phyloP scores from a whole-genome alignment of 1,140 invertebrate species.

The Diabrotica virgifera region DNA sequence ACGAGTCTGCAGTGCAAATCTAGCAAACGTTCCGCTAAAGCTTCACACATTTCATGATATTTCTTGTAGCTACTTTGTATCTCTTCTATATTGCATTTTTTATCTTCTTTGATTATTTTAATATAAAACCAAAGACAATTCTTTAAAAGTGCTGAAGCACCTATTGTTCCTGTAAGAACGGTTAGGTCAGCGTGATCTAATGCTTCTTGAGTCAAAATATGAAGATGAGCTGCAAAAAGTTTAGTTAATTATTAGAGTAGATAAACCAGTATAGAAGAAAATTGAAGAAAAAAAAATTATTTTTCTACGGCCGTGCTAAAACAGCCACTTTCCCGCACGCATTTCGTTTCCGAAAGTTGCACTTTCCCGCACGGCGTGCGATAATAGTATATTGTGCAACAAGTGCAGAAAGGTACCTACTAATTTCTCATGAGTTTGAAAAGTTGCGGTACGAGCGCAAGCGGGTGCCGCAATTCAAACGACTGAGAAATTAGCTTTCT shows the following conservation, averaged over 20 bases:
- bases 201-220: conserved; percentile 73
- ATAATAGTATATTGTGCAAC: no score
- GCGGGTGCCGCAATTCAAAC: no score
- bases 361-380: no score
- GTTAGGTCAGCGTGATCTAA: conserved; percentile 76
- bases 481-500: no score
- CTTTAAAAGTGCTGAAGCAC: conserved; percentile 71
- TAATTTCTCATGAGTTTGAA: no score
- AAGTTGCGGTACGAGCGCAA: no score
- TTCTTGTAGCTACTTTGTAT: conserved; percentile 60
- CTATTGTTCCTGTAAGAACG: conserved; percentile 72
- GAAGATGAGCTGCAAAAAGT: conserved; percentile 62
- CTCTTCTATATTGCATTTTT: conserved; percentile 43
- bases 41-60: conserved; percentile 76
- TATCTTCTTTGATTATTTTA: conserved; percentile 54
- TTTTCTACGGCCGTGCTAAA: no score
- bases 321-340: no score
- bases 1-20: conserved; percentile 73
- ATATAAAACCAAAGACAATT: conserved; percentile 74
- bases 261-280: no score
- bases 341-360: no score
- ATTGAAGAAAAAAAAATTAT: no score
- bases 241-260: background rate
- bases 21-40: conserved; percentile 71
- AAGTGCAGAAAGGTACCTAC: no score